Evolutionary conservation across 2,113 vertebrate genomes (phyloP), one percentile per base, ranked within the genome.

Genomic region (Atlantisia rogersi): DNA sequence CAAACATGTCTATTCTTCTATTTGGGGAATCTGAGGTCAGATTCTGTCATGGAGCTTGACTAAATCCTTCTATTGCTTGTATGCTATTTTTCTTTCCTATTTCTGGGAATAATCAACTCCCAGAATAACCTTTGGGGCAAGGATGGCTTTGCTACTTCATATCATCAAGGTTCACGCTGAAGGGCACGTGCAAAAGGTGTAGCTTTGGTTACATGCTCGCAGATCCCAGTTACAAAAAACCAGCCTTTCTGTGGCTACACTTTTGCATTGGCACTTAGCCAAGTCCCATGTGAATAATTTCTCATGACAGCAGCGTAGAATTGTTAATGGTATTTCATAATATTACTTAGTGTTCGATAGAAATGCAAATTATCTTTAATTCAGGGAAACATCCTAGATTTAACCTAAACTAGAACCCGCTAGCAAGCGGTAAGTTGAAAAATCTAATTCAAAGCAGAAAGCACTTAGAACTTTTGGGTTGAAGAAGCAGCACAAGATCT

Each of bases 361-460:
- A 77, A 65, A 13, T n/a, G 15, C 35, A 90, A 78, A 48, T 52
- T 8, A 42, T 18, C n/a, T 53, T 63, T 46, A 93, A 75, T 78
- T 77, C 68, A 83, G 64, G 25, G 32, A 85, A 76, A 70, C 39
- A 74, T 12, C 28, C 32, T 20, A 62, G 28, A 70, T 58, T 81
- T 74, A 75, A 60, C 40, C 22, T 81, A 56, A 78, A 64, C 11
- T 11, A 56, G 48, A 29, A 85, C 58, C 37, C 70, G 42, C 42
- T 40, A 53, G 48, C 15, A 86, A 86, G 79, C 86, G 68, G 26
- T 12, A 95, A 85, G 55, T 48, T 88, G 24, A 69, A 78, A 97
- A 94, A 95, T 40, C 67, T 82, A 73, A 85, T 62, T 83, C 83
- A 78, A 96, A 88, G 82, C 40, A 89, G 94, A 94, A 93, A 31